Evolutionary conservation across 2,888 invertebrate genomes (phyloP), one percentile per base, ranked within the genome.

Genomic region (Perdita meconis): DNA sequence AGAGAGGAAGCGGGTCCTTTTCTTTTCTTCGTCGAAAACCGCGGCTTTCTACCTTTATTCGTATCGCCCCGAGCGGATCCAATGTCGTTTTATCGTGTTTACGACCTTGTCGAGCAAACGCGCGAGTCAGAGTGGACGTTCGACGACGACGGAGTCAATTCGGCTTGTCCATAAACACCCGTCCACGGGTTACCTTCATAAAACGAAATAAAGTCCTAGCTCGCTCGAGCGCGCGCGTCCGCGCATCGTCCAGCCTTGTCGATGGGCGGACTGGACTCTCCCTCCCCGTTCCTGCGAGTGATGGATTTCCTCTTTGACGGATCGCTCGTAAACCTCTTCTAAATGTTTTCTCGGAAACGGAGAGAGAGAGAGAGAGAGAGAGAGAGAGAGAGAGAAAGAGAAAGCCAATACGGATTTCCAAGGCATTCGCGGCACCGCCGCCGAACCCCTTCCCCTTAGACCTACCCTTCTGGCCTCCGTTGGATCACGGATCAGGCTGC

Each of bases 231-330:
- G 16, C 16, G 44, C 19, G 36, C 36, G 3, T 44, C 42, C 69
- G 61, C 50, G 65, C 36, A 61, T 65, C 82, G 81, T 71, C 75
- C 75, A 78, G 72, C 34, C 51, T 77, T 53, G 50, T 16, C 76
- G 85, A 85, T 85, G 86, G 87, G 85, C 84, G 88, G 83, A 88
- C 83, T 30, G n/a, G n/a, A 44, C 44, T 16, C 44, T 83, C 83
- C 73, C 85, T 70, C 73, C 83, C 83, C 83, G 87, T 89, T 87
- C 88, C 86, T 88, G 89, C 86, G 85, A 85, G 80, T 88, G 90
- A 90, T 90, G 89, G 88, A 90, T 90, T 87, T 89, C 80, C 74
- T 59, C 88, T 90, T 90, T 91, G 91, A 91, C 90, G 88, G 89
- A 91, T 89, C 87, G 90, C 82, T 89, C 90, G 86, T 91, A 91